phyloP scores from a whole-genome alignment of 2,113 vertebrate species.

The Brachirus orientalis region DNA sequence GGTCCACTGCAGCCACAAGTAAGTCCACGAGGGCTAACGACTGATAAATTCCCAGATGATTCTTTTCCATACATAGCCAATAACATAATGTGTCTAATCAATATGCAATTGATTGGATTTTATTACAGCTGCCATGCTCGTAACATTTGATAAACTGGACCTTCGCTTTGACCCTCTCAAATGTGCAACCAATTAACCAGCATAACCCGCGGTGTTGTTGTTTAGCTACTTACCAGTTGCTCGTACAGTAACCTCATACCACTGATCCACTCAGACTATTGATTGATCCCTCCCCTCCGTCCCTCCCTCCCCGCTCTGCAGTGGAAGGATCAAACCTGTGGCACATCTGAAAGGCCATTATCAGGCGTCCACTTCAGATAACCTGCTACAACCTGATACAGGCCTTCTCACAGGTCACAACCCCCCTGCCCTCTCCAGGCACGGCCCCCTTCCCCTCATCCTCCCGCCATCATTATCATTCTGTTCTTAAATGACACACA shows the following conservation, averaged over 20 bases:
- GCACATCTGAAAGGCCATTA: conserved; percentile 84
- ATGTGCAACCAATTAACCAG: conserved; percentile 76
- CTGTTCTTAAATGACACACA: conserved; percentile 68
- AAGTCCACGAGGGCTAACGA: conserved; percentile 40
- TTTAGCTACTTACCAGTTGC: conserved; percentile 54
- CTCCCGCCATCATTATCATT: conserved; percentile 55
- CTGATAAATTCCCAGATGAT: conserved; percentile 23
- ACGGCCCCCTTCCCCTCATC: conserved; percentile 5
- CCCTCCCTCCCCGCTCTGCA: conserved; percentile 24
- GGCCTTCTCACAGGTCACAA: conserved; percentile 73
- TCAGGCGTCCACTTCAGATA: conserved; percentile 80
- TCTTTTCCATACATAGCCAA: conserved; percentile 28
- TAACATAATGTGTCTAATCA: conserved; percentile 44
- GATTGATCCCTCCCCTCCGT: conserved; percentile 74
- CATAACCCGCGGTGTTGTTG: conserved; percentile 48
- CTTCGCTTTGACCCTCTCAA: conserved; percentile 67
- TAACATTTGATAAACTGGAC: conserved; percentile 68
- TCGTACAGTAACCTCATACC: conserved; percentile 80
- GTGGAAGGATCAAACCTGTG: conserved; percentile 76
- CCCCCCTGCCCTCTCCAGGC: conserved; percentile 69
- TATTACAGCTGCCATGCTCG: conserved; percentile 21
- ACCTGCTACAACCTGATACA: conserved; percentile 80
- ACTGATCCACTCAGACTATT: conserved; percentile 78
- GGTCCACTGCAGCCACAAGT: conserved; percentile 32
- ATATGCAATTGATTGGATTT: conserved; percentile 45